Evolutionary conservation across 2,888 invertebrate species (phyloP).

Genomic region (Cactoblastis cactorum): DNA sequence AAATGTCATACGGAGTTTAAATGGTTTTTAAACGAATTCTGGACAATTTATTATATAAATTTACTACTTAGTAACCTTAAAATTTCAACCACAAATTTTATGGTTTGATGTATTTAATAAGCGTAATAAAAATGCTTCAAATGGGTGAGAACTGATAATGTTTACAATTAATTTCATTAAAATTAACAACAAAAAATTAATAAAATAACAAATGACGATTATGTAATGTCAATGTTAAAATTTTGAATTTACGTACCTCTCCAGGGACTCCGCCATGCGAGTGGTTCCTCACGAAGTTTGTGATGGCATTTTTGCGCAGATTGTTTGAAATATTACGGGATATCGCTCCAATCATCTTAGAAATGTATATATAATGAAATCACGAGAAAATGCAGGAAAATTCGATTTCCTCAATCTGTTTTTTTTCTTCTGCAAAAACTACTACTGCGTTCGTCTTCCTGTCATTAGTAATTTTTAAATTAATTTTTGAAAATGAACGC

Average conservation of each 20-base stretch:
- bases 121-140: too few species aligned
- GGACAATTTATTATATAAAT: too few species aligned
- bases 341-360: constrained; percentile 63
- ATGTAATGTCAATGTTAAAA: constrained; percentile 56
- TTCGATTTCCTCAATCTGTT: constrained; percentile 32
- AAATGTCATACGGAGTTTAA: too few species aligned
- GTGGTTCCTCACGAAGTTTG: constrained; percentile 61
- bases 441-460: constrained; percentile 6
- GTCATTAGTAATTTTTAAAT: neutral
- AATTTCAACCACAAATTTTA: too few species aligned
- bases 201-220: constrained; percentile 31
- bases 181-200: too few species aligned
- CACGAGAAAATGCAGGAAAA: constrained; percentile 29
- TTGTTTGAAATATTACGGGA: constrained; percentile 56
- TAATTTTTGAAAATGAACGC: constrained; percentile 36
- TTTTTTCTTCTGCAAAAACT: constrained; percentile 9
- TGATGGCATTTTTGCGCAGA: constrained; percentile 66
- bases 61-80: too few species aligned
- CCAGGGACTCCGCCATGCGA: constrained; percentile 68
- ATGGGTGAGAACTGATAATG: too few species aligned
- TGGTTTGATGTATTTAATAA: too few species aligned
- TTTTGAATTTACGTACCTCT: constrained; percentile 49
- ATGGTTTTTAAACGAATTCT: too few species aligned
- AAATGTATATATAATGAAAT: constrained; percentile 24
- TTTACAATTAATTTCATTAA: too few species aligned